Percentiles rank a stretch among this genome's conserved stretches.
These are phyloP conservation scores for Pseudomyrmex concolor DNA, from an alignment of 1,140 invertebrate species.

Conservation along the genomic window DNA sequence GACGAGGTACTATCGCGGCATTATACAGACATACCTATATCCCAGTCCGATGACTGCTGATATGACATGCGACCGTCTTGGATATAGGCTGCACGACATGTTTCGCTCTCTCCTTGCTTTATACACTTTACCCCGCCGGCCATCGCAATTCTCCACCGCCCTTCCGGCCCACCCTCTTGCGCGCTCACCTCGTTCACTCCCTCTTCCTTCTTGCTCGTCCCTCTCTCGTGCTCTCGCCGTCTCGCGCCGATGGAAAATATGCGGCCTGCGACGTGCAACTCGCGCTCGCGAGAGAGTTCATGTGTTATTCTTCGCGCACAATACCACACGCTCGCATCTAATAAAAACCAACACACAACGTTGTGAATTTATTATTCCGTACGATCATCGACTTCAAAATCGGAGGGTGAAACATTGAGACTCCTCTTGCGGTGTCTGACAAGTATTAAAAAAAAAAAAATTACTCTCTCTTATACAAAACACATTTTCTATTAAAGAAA, in stretches of 20 bases:
- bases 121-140: conserved; percentile 13
- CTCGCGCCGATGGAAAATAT: conserved; percentile 59
- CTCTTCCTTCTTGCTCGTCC: background rate
- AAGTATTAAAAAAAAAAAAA: background rate
- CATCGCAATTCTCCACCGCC: conserved; percentile 44
- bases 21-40: conserved; percentile 84
- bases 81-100: conserved; percentile 82
- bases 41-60: conserved; percentile 83
- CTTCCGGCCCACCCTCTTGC: conserved; percentile 38
- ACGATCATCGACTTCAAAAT: background rate
- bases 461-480: no score
- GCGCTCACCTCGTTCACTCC: background rate
- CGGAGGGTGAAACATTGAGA: no score
- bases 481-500: no score
- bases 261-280: conserved; percentile 51
- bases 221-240: conserved; percentile 42
- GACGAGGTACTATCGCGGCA: conserved; percentile 80
- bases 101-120: conserved; percentile 58
- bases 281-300: conserved; percentile 25
- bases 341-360: conserved; percentile 3
- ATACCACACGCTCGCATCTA: conserved; percentile 1
- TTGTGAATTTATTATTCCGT: background rate
- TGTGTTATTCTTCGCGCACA: conserved; percentile 3
- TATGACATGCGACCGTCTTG: conserved; percentile 85
- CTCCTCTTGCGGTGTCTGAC: background rate